Conservation (phyloP, 1,140 invertebrate species). For the Diorhabda carinulata region DNA sequence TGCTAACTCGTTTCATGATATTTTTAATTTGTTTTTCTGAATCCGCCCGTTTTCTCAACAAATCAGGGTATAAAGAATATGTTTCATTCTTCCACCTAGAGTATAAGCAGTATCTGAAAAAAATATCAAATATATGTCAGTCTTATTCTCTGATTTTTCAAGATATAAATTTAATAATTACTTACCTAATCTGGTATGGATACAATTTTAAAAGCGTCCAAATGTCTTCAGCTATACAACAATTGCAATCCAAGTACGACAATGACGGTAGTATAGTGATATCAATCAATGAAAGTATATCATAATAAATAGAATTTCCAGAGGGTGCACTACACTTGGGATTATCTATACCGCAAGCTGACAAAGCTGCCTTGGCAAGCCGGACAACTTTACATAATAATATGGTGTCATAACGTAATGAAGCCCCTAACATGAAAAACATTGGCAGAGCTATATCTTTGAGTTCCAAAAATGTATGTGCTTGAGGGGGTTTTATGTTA, state of each 20-base stretch:
- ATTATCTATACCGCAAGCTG: slow-evolving; percentile 41
- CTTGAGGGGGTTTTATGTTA: slow-evolving; percentile 57
- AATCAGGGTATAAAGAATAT: slow-evolving; percentile 72
- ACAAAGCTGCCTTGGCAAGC: slow-evolving; percentile 52
- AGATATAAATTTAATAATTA: slow-evolving; percentile 1
- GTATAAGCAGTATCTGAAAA: slow-evolving; percentile 78
- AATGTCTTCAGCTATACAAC: slow-evolving; percentile 92
- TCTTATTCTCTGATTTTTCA: too few relatives aligned
- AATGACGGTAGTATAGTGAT: slow-evolving; percentile 83
- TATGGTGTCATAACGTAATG: slow-evolving; percentile 81
- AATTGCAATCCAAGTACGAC: slow-evolving; percentile 90
- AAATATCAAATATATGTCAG: slow-evolving; percentile 21
- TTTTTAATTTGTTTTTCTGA: slow-evolving; percentile 90
- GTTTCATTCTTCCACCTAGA: slow-evolving; percentile 92
- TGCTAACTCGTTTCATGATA: slow-evolving; percentile 96
- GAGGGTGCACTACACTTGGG: slow-evolving; percentile 37
- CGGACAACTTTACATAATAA: slow-evolving; percentile 72
- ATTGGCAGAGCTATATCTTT: slow-evolving; percentile 80
- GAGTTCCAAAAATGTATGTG: slow-evolving; percentile 67
- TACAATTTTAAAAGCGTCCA: slow-evolving; percentile 90
- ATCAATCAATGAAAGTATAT: slow-evolving; percentile 83
- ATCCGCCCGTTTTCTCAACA: slow-evolving; percentile 79
- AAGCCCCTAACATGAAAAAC: slow-evolving; percentile 80
- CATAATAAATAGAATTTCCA: slow-evolving; percentile 62
- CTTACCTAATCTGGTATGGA: slow-evolving; percentile 69